Evolutionary conservation across 2,888 invertebrate species (phyloP).

Genomic region (Bombylius discolor): DNA sequence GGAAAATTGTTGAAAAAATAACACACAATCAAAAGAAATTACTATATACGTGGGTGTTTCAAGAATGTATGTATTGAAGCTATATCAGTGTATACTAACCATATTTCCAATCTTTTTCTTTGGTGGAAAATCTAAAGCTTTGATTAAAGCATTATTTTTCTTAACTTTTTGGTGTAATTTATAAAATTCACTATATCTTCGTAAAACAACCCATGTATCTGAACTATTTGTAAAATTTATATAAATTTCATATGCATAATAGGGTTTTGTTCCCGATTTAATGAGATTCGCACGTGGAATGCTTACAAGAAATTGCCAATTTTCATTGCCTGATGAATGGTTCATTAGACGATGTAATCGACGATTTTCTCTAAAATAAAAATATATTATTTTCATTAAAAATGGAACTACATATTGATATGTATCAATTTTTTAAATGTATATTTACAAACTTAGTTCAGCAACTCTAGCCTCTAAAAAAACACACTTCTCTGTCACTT

Average conservation of each 20-base stretch:
- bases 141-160: slow-evolving; percentile 66
- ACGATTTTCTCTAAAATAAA: slow-evolving; percentile 23
- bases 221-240: slow-evolving; percentile 35
- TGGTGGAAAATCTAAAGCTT: slow-evolving; percentile 81
- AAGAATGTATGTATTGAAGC: no score
- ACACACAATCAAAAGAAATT: not conserved
- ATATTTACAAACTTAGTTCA: slow-evolving; percentile 23
- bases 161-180: slow-evolving; percentile 65
- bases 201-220: slow-evolving; percentile 93
- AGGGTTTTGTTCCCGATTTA: slow-evolving; percentile 16
- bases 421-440: no score
- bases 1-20: not conserved
- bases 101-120: slow-evolving; percentile 90
- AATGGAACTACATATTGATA: no score
- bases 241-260: slow-evolving; percentile 33
- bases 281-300: slow-evolving; percentile 25
- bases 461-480: slow-evolving; percentile 31
- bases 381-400: no score
- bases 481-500: slow-evolving; percentile 27
- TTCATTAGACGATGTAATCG: slow-evolving; percentile 18
- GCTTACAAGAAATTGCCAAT: slow-evolving; percentile 25
- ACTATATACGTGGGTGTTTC: not conserved
- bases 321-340: not conserved
- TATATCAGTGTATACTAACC: slow-evolving; percentile 37
- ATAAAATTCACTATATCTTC: slow-evolving; percentile 86